A percentile compares a stretch with the other conserved stretches of the same genome.
Conservation (phyloP, 1,140 invertebrate species). For the Colletes gigas region DNA sequence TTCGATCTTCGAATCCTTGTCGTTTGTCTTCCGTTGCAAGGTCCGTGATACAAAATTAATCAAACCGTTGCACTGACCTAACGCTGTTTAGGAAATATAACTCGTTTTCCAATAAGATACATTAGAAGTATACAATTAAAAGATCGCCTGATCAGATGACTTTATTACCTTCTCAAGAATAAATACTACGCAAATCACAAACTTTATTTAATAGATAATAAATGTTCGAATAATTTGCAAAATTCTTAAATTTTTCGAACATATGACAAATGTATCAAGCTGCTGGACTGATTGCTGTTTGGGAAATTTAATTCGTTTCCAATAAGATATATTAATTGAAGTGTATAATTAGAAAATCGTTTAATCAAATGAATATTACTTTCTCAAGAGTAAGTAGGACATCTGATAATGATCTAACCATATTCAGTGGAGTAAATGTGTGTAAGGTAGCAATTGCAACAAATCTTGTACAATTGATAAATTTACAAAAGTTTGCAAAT, state of each 20-base stretch:
- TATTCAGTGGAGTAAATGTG: no score
- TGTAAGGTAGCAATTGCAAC: no score
- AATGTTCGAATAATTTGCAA: no score
- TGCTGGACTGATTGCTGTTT: no score
- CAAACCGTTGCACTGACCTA: background rate
- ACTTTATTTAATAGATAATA: no score
- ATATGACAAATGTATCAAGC: no score
- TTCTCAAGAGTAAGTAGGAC: background rate
- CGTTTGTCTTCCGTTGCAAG: background rate
- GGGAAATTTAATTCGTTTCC: background rate
- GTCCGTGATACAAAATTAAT: background rate
- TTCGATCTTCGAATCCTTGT: background rate
- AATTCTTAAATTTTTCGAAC: no score
- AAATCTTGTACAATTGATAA: no score
- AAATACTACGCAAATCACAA: no score
- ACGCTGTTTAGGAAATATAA: background rate
- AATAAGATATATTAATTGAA: background rate
- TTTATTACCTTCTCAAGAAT: no score
- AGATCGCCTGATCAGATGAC: conserved; percentile 21
- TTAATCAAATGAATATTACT: conserved; percentile 28
- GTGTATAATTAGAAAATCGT: background rate
- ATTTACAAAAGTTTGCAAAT: no score
- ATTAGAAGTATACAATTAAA: background rate
- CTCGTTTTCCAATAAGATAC: background rate
- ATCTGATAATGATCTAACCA: no score